These are phyloP conservation scores for Hoplias malabaricus DNA, from an alignment of 2,113 vertebrate genomes.

Conservation along the genomic window DNA sequence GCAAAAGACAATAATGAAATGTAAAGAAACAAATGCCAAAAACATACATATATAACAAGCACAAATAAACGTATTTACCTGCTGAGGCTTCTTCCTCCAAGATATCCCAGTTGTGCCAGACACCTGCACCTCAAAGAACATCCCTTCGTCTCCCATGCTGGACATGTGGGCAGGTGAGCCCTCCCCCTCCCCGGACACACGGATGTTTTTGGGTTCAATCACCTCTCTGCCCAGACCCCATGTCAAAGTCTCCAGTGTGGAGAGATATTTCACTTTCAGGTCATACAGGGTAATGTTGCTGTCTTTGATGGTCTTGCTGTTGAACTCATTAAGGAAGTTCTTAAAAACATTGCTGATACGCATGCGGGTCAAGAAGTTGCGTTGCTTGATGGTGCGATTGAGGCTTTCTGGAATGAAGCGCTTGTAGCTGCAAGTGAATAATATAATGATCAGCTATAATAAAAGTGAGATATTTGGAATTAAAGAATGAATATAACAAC, in stretches of 20 bases:
- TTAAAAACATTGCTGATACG: constrained; percentile 97
- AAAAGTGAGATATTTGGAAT: background rate
- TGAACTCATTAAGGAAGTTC: constrained; percentile 95
- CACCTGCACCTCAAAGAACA: constrained; percentile 80
- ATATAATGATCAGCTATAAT: constrained; percentile 15
- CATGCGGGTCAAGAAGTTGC: constrained; percentile 89
- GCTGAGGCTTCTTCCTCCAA: constrained; percentile 81
- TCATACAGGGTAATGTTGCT: constrained; percentile 88
- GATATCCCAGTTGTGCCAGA: constrained; percentile 88
- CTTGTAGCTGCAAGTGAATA: constrained; percentile 81
- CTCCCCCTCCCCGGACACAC: constrained; percentile 84
- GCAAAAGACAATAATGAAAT: too few relatives aligned
- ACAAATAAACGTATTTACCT: too few relatives aligned
- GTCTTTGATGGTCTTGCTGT: constrained; percentile 87
- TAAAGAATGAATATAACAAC: background rate
- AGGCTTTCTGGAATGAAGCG: constrained; percentile 89
- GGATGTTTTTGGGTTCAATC: constrained; percentile 73
- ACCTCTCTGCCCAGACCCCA: constrained; percentile 84
- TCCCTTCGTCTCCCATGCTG: constrained; percentile 41
- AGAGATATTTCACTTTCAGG: constrained; percentile 94
- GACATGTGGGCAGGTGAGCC: constrained; percentile 47
- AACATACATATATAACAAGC: too few relatives aligned
- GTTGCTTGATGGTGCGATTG: constrained; percentile 89
- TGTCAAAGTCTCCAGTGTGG: constrained; percentile 91
- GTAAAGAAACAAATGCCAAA: background rate